Conservation (phyloP, 2,888 invertebrate genomes). For the Eutolmus rufibarbis region DNA sequence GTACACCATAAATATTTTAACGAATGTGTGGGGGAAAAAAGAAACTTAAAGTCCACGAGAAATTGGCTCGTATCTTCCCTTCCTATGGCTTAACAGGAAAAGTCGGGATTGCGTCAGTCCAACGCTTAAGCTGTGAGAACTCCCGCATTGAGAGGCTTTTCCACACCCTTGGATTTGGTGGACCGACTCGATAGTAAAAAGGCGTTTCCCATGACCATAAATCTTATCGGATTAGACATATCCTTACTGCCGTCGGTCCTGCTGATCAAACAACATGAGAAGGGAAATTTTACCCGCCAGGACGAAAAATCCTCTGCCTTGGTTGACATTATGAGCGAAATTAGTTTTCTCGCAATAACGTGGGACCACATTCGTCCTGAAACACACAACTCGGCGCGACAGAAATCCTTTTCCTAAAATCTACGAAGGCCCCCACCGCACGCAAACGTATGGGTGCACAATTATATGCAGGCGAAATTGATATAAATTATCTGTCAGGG, state of each 20-base stretch:
- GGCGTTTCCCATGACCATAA: constrained; percentile 48
- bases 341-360: constrained; percentile 22
- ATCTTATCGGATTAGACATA: constrained; percentile 46
- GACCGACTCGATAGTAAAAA: constrained; percentile 20
- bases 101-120: constrained; percentile 23
- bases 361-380: neutral
- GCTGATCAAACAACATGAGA: constrained; percentile 28
- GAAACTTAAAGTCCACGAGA: constrained; percentile 18
- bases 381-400: neutral
- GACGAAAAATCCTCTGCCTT: neutral
- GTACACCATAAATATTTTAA: constrained; percentile 46
- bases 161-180: constrained; percentile 18
- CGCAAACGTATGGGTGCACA: neutral
- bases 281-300: neutral
- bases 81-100: constrained; percentile 16
- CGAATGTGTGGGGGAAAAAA: constrained; percentile 22
- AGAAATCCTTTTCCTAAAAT: neutral
- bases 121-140: constrained; percentile 25
- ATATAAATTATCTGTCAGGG: constrained; percentile 46
- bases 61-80: constrained; percentile 15
- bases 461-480: constrained; percentile 42
- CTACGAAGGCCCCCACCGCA: neutral
- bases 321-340: constrained; percentile 22
- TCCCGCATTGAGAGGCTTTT: constrained; percentile 24
- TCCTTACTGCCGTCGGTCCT: constrained; percentile 38